A percentile compares a stretch with the other conserved stretches of the same genome.
Conservation (phyloP, 30 jellyfish, hydroid and myxozoan species). For the Mastigias papua region DNA sequence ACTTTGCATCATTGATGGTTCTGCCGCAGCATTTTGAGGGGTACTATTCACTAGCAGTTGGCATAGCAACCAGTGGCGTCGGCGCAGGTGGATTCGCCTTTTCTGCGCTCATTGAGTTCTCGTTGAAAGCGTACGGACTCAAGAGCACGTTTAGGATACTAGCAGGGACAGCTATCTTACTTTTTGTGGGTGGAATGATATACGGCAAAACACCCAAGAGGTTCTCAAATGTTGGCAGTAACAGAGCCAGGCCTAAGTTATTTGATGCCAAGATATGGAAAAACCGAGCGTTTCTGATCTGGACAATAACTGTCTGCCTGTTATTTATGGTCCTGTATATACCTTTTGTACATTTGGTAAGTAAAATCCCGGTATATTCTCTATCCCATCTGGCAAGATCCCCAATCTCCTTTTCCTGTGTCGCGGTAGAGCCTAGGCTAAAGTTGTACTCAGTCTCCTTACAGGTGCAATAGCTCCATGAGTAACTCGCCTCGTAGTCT, state of each 20-base stretch:
- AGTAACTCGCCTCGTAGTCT: too few relatives aligned
- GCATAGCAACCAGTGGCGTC: constrained; percentile 78
- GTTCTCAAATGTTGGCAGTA: neutral
- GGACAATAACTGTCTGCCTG: constrained; percentile 63
- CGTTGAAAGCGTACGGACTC: constrained; percentile 50
- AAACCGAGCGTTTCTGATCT: constrained; percentile 68
- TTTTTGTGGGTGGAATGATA: constrained; percentile 59
- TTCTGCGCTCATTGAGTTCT: constrained; percentile 52
- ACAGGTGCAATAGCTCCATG: too few relatives aligned
- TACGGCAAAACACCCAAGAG: constrained; percentile 55
- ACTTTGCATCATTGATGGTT: constrained; percentile 73
- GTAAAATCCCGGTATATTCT: neutral
- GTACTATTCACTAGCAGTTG: constrained; percentile 64
- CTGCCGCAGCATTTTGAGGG: constrained; percentile 73
- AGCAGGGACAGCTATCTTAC: constrained; percentile 22
- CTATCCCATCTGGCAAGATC: neutral
- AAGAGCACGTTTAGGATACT: constrained; percentile 42
- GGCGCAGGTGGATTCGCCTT: constrained; percentile 83
- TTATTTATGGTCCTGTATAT: constrained; percentile 64
- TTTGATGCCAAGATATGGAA: constrained; percentile 44
- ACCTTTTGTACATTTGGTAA: constrained; percentile 85
- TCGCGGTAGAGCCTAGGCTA: neutral
- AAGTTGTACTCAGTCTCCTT: too few relatives aligned
- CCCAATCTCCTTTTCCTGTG: neutral
- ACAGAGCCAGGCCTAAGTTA: constrained; percentile 23